phyloP scores from a whole-genome alignment of 2,113 vertebrate species.

The Campylomormyrus numenius region DNA sequence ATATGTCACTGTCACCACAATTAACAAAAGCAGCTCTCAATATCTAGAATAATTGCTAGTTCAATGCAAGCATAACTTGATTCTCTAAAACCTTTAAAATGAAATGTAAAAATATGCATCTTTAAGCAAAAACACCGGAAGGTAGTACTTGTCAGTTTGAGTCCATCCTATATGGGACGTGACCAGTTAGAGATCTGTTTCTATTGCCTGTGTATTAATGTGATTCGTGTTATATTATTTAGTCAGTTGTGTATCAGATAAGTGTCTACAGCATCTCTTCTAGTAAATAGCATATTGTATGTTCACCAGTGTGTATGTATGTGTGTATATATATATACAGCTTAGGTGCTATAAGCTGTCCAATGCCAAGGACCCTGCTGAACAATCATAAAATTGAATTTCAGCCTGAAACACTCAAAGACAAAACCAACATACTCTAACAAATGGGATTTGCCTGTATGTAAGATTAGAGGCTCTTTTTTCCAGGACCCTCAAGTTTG shows the following conservation, averaged over 20 bases:
- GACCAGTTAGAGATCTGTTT: background rate
- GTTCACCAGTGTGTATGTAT: background rate
- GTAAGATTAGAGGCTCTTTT: slow-evolving; percentile 8
- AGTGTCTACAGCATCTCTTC: background rate
- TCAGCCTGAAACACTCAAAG: background rate
- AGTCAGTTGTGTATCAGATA: background rate
- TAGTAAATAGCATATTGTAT: background rate
- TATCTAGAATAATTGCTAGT: background rate
- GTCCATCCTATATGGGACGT: background rate
- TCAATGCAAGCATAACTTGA: background rate
- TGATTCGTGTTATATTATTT: background rate
- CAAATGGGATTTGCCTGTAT: background rate
- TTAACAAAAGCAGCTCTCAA: background rate
- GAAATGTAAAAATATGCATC: background rate
- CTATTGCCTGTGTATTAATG: background rate
- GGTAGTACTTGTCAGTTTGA: background rate
- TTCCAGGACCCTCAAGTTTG: background rate
- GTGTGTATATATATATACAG: background rate
- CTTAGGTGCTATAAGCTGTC: slow-evolving; percentile 10
- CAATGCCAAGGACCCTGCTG: background rate
- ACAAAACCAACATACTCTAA: background rate
- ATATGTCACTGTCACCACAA: background rate
- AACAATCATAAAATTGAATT: background rate
- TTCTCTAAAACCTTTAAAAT: background rate
- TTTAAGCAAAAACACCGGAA: background rate